Conservation (phyloP, 1,140 invertebrate genomes). For the Zophobas morio region DNA sequence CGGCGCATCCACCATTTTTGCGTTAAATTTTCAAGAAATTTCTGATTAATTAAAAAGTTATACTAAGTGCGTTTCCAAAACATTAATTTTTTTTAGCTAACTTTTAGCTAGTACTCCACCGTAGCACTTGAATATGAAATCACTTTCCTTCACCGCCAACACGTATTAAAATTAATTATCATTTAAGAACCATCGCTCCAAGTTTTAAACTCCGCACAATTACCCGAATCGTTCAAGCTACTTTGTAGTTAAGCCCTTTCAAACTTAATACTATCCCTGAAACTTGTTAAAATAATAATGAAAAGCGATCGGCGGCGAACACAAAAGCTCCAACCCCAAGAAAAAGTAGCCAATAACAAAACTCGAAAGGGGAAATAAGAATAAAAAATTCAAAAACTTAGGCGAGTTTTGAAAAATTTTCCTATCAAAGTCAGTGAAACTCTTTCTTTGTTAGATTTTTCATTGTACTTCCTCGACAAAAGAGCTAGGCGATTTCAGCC, state of each 20-base stretch:
- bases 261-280: background rate
- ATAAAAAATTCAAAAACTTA: background rate
- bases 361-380: background rate
- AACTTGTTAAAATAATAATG: slow-evolving; percentile 24
- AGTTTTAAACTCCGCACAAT: too few species aligned
- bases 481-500: background rate
- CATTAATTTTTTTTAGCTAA: too few species aligned
- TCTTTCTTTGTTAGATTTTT: background rate
- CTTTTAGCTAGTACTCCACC: too few species aligned
- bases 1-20: too few species aligned
- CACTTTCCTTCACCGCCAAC: too few species aligned
- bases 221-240: too few species aligned
- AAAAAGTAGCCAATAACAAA: slow-evolving; percentile 1
- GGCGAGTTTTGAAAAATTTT: background rate
- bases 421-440: background rate
- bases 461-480: background rate
- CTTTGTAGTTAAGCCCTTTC: background rate
- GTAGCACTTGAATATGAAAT: too few species aligned
- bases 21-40: too few species aligned
- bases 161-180: too few species aligned
- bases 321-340: background rate
- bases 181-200: too few species aligned
- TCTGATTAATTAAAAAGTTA: too few species aligned
- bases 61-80: too few species aligned
- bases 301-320: background rate